Base-by-base conservation (phyloP, 2,888 invertebrate genomes). In the Thecophora atra region DNA sequence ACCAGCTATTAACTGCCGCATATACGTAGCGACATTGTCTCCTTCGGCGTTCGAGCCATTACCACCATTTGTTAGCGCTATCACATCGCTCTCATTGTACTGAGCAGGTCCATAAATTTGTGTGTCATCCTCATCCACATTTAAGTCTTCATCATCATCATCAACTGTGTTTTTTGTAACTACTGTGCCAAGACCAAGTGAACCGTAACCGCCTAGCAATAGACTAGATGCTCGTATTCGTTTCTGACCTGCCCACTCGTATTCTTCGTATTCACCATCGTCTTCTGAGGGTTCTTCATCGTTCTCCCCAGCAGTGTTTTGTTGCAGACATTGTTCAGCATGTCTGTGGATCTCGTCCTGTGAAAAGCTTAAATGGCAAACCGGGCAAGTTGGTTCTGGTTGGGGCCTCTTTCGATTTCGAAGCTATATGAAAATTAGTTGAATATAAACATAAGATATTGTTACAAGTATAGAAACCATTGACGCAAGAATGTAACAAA, bases 211-310 rank as follows among this genome's bases (percentile, higher is more conserved):
- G 28, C 92, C 91, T 76, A 90, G 89, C 65, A 94, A 89, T 76
- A 95, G 86, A 4, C 92, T 91, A 0, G 92, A 89, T 0, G 92
- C 93, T 5, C 93, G 88, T 70, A 94, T 91, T 72, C 97, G 87
- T 81, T 94, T 93, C 84, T 96, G 93, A 0, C 96, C 96, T 37
- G 96, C 95, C 97, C 97, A 97, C 82, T 94, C 93, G 85, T 97
- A 97, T 82, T 96, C 96, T 77, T 96, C 93, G 82, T 89, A 92
- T 65, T 87, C 89, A 73, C 89, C 89, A 24, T 87, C 86, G 85
- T 95, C 94, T 72, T 91, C 91, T 68, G 90, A 89, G 24, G 83
- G 84, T 76, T 91, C 91, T 74, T 90, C 89, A 19, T 80, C 80
- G 72, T 72, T 64, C 28, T 78, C 77, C 17, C 73, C 76, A 28